A percentile compares a stretch with the other conserved stretches of the same genome.
Evolutionary conservation across 2,888 invertebrate genomes (phyloP).

Genomic region (Lepidocyrtoides sp.): DNA sequence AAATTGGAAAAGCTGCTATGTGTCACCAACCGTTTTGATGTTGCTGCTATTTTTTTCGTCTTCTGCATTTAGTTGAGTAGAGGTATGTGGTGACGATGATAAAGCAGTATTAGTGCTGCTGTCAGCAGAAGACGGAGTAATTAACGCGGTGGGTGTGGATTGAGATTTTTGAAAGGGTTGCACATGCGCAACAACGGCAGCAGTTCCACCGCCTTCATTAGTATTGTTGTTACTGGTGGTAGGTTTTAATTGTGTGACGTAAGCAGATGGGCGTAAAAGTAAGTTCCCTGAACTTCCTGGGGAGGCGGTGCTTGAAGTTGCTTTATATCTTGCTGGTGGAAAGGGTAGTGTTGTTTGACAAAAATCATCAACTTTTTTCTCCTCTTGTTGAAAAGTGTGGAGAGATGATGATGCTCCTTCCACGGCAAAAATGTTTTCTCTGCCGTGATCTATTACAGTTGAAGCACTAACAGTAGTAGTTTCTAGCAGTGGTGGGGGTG

Average conservation of each 20-base stretch:
- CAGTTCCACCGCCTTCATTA: neutral
- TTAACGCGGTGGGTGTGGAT: slow-evolving; percentile 48
- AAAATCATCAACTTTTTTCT: slow-evolving; percentile 63
- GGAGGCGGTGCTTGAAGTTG: neutral
- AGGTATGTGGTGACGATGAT: neutral
- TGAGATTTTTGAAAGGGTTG: slow-evolving; percentile 7
- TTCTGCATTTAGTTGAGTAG: too few relatives aligned
- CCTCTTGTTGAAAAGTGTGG: neutral
- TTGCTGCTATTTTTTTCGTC: neutral
- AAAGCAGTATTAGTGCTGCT: neutral
- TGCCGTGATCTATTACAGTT: too few relatives aligned
- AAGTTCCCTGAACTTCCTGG: neutral
- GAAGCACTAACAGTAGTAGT: too few relatives aligned
- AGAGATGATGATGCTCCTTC: neutral
- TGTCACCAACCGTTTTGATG: neutral
- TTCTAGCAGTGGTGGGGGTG: neutral
- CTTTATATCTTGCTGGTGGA: slow-evolving; percentile 57
- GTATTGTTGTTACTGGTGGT: neutral
- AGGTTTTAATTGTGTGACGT: slow-evolving; percentile 36
- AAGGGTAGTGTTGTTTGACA: slow-evolving; percentile 81
- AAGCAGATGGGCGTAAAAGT: slow-evolving; percentile 66
- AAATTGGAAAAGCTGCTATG: too few relatives aligned
- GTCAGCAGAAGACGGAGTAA: neutral
- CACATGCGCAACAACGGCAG: slow-evolving; percentile 34
- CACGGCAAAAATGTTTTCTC: neutral